A percentile compares a stretch with the other conserved stretches of the same genome.
phyloP scores from a whole-genome alignment of 92 coral and sea anemone genomes.

The Plumapathes pennacea region DNA sequence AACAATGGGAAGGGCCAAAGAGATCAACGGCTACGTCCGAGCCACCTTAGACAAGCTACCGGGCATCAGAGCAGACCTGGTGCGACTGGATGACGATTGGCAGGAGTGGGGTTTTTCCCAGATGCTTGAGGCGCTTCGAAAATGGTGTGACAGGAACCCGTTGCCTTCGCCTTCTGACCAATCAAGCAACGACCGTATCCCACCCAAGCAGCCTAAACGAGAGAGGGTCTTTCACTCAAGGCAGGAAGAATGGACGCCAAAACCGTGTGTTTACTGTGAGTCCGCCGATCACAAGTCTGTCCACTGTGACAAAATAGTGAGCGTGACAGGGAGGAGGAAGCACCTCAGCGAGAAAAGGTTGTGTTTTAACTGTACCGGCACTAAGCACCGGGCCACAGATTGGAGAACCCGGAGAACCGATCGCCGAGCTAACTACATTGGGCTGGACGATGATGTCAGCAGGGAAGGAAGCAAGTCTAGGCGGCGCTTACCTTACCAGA shows the following conservation, averaged over 20 bases:
- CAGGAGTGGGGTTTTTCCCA: constrained; percentile 47
- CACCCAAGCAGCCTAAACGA: constrained; percentile 2
- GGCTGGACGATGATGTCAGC: constrained; percentile 61
- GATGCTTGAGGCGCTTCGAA: constrained; percentile 39
- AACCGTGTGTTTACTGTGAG: constrained; percentile 30
- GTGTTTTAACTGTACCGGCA: constrained; percentile 43
- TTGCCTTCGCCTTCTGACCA: not conserved
- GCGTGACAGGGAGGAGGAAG: constrained; percentile 10
- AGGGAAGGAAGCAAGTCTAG: constrained; percentile 27
- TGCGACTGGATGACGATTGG: constrained; percentile 46
- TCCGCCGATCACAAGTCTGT: constrained; percentile 17
- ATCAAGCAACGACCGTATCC: not conserved
- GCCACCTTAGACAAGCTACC: constrained; percentile 4
- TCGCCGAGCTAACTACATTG: constrained; percentile 47
- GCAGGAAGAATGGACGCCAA: constrained; percentile 34
- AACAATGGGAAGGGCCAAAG: constrained; percentile 20
- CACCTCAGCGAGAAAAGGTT: constrained; percentile 28
- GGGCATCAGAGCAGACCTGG: constrained; percentile 4
- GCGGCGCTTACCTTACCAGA: constrained; percentile 23
- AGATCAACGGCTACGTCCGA: constrained; percentile 14
- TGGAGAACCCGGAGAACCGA: constrained; percentile 48
- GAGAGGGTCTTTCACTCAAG: constrained; percentile 1
- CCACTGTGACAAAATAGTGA: constrained; percentile 17
- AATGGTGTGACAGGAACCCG: constrained; percentile 60
- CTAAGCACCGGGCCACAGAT: constrained; percentile 35